phyloP scores from a whole-genome alignment of 2,797 vertebrate species.

The Helostoma temminkii region DNA sequence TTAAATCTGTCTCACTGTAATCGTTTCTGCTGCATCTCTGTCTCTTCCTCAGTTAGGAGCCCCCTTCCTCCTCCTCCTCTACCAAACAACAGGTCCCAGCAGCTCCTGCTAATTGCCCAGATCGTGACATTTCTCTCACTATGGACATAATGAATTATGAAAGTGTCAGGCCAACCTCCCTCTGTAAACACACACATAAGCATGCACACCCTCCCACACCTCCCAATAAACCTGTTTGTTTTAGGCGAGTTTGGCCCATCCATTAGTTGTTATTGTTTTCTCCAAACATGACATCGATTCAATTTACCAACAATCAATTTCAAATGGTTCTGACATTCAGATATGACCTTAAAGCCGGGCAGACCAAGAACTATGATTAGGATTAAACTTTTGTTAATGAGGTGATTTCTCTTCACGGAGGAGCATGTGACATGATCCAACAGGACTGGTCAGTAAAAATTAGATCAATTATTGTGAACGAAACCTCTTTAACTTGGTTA shows the following conservation, averaged over 20 bases:
- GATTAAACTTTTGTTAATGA: constrained; percentile 99
- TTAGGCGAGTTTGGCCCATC: constrained; percentile 90
- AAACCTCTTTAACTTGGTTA: constrained; percentile 97
- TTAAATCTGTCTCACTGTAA: constrained; percentile 35
- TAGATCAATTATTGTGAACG: constrained; percentile 98
- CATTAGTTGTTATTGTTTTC: constrained; percentile 99
- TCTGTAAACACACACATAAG: constrained; percentile 17
- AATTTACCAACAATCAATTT: constrained; percentile 99
- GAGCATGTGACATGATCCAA: constrained; percentile 74
- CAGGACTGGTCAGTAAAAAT: constrained; percentile 93
- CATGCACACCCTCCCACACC: constrained; percentile 69
- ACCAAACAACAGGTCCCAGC: constrained; percentile 84
- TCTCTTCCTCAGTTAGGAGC: constrained; percentile 31
- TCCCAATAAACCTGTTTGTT: constrained; percentile 94
- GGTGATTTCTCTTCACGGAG: constrained; percentile 95
- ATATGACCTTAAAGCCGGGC: constrained; percentile 99
- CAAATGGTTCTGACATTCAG: constrained; percentile 99
- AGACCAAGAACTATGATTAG: constrained; percentile 98
- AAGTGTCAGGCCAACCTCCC: constrained; percentile 80
- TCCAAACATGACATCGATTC: constrained; percentile 99
- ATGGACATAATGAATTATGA: constrained; percentile 96
- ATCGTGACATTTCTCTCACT: constrained; percentile 93
- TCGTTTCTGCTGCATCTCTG: constrained; percentile 41
- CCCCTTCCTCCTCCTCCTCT: background rate
- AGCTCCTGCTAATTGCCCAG: constrained; percentile 90